Evolutionary conservation across 2,888 invertebrate species (phyloP).

Genomic region (Oxycera nigricornis): DNA sequence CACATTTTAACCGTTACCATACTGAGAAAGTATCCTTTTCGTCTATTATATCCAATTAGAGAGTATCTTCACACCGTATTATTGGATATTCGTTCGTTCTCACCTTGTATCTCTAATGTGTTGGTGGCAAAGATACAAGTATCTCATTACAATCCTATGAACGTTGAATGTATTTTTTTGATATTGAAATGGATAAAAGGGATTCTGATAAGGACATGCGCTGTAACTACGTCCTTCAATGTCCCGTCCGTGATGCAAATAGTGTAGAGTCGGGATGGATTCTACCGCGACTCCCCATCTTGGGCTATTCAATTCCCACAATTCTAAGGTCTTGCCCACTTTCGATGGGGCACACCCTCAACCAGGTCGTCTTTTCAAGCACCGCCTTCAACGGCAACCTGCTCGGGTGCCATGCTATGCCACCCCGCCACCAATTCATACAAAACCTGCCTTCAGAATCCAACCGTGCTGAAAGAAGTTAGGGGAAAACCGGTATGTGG

Average conservation of each 20-base stretch:
- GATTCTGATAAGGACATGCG: conserved; percentile 36
- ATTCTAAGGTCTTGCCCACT: background rate
- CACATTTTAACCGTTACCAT: conserved; percentile 35
- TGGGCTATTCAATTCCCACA: conserved; percentile 21
- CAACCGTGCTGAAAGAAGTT: background rate
- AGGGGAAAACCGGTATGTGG: conserved; percentile 31
- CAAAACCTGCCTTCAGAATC: conserved; percentile 1
- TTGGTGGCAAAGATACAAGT: background rate
- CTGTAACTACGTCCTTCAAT: background rate
- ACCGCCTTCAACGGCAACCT: conserved; percentile 27
- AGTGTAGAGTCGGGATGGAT: background rate
- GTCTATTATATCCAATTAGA: conserved; percentile 40
- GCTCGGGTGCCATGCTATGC: background rate
- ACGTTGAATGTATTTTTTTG: background rate
- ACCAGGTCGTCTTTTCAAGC: background rate
- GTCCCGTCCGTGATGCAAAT: background rate
- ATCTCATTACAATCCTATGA: background rate
- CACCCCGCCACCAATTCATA: background rate
- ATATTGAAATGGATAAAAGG: background rate
- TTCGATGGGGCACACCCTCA: conserved; percentile 12
- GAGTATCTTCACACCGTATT: conserved; percentile 33
- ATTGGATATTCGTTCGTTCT: conserved; percentile 23
- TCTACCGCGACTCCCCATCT: conserved; percentile 9
- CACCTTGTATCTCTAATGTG: conserved; percentile 20
- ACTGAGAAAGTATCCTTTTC: conserved; percentile 38